Conservation (phyloP, 30 jellyfish, hydroid and myxozoan species). For the Aurelia aurita complex sp. Pacific region DNA sequence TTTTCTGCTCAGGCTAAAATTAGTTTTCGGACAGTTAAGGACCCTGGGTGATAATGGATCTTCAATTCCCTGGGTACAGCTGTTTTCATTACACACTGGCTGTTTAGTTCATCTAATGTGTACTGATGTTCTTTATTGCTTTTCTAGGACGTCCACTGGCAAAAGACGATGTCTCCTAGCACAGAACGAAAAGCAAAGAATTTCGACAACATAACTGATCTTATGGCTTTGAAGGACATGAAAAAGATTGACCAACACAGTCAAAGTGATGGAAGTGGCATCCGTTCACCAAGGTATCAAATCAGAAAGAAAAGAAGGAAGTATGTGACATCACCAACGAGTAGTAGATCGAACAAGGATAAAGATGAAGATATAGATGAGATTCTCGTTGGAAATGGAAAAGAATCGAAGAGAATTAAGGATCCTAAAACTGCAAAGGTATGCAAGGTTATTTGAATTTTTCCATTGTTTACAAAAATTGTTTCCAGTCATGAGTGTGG, state of each 20-base stretch:
- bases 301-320: slow-evolving; percentile 62
- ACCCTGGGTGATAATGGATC: no score
- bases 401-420: slow-evolving; percentile 33
- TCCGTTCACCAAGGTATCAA: slow-evolving; percentile 54
- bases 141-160: slow-evolving; percentile 64
- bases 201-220: slow-evolving; percentile 48
- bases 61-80: no score
- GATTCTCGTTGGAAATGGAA: slow-evolving; percentile 8
- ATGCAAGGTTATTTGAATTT: neutral
- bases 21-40: no score
- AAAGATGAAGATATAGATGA: slow-evolving; percentile 14
- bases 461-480: neutral
- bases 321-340: slow-evolving; percentile 27
- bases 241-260: slow-evolving; percentile 40
- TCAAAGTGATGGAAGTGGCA: slow-evolving; percentile 66
- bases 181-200: slow-evolving; percentile 38
- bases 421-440: slow-evolving; percentile 57
- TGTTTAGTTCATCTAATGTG: no score
- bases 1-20: no score
- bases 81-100: no score
- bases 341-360: slow-evolving; percentile 15
- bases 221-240: slow-evolving; percentile 53
- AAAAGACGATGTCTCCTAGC: slow-evolving; percentile 49
- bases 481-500: neutral
- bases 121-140: no score